Evolutionary conservation across 2,888 invertebrate genomes (phyloP), one percentile per base, ranked within the genome.

Genomic region (Automeris io): DNA sequence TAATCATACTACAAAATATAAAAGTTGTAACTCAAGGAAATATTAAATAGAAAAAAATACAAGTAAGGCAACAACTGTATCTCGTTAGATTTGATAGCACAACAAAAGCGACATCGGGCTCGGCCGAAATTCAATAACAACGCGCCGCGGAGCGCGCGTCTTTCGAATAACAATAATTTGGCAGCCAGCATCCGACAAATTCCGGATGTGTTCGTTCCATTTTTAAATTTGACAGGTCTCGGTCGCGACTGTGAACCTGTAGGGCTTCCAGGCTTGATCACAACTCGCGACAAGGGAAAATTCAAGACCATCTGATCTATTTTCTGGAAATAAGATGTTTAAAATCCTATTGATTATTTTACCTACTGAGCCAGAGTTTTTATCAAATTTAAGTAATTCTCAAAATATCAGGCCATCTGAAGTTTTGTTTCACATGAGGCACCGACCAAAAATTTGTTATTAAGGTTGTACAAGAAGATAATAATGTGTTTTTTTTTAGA

Each of bases 201-300:
- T 77, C 78, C 73, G 74, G 74, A 78, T 75, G 77, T 74, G 75
- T 80, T 75, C 72, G 75, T 74, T 78, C 70, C 75, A 78, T 82
- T 85, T 85, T 86, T 82, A 82, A 85, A 85, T 80, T 82, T 83
- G 83, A 85, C 81, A 82, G 77, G 63, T 73, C 72, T 73, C 71
- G 64, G 60, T 57, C 60, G 61, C 52, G 36, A 44, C 55, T 46
- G 53, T 49, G 41, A 52, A 51, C 40, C 49, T 34, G n/a, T n/a
- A n/a, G n/a, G n/a, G n/a, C n/a, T n/a, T n/a, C n/a, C n/a, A n/a
- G n/a, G n/a, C n/a, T n/a, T n/a, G n/a, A n/a, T n/a, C n/a, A n/a
- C n/a, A n/a, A n/a, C n/a, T n/a, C n/a, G n/a, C n/a, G n/a, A n/a
- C n/a, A n/a, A n/a, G n/a, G n/a, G n/a, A n/a, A n/a, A n/a, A n/a